phyloP scores from a whole-genome alignment of 2,797 vertebrate genomes.

The Molossus molossus region DNA sequence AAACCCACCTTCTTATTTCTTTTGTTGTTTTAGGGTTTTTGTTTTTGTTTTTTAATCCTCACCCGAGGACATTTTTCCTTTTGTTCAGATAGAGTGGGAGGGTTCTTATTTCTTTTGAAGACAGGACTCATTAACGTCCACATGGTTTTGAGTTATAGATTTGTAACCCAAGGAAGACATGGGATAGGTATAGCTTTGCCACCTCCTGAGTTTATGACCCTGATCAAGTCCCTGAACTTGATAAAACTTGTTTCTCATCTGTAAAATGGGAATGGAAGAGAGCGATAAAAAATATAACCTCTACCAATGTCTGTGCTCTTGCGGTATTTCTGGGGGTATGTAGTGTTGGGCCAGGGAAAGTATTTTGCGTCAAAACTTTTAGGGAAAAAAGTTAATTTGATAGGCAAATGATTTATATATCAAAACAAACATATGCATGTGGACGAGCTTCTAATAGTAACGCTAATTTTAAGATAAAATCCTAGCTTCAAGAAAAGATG shows the following conservation, averaged over 20 bases:
- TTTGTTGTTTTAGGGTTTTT: neutral
- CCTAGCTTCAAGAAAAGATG: constrained; percentile 19
- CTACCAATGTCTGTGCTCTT: neutral
- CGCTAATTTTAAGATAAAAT: constrained; percentile 9
- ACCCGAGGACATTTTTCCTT: no score
- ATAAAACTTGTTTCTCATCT: constrained; percentile 67
- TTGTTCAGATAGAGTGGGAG: no score
- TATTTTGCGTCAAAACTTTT: constrained; percentile 32
- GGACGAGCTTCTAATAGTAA: neutral
- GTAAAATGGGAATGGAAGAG: constrained; percentile 50
- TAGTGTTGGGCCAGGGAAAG: neutral
- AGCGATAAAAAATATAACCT: neutral
- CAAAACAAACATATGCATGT: neutral
- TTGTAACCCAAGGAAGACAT: neutral
- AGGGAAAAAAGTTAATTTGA: neutral
- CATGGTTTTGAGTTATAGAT: neutral
- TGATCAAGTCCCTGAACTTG: constrained; percentile 4
- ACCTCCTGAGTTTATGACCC: neutral
- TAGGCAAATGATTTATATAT: constrained; percentile 24
- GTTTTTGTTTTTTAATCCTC: no score
- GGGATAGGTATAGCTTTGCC: constrained; percentile 36
- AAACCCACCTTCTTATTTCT: neutral
- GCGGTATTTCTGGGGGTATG: neutral
- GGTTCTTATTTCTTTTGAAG: constrained; percentile 8
- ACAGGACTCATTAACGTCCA: neutral